These are phyloP conservation scores for Leuciscus idus DNA, from an alignment of 2,113 vertebrate genomes.

Conservation along the genomic window DNA sequence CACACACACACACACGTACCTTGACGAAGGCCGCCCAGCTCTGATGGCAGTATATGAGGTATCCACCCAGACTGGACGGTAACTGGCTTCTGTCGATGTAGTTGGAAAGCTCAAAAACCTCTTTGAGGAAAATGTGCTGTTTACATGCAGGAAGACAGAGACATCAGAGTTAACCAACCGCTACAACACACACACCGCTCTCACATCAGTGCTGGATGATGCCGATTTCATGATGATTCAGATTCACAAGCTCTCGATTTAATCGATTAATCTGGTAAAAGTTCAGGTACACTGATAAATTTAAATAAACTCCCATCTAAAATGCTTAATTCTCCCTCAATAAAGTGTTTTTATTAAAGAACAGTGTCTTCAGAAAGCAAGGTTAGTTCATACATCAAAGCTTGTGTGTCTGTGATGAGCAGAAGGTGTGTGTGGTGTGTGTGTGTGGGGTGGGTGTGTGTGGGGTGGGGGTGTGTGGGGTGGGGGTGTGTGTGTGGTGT, in stretches of 20 bases:
- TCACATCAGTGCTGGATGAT: background rate
- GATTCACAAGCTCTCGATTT: background rate
- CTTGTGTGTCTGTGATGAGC: too few relatives aligned
- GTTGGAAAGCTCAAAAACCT: conserved; percentile 73
- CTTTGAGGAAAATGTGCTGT: conserved; percentile 76
- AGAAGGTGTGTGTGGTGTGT: too few relatives aligned
- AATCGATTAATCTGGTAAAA: too few relatives aligned
- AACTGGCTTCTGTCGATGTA: conserved; percentile 78
- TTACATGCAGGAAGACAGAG: background rate
- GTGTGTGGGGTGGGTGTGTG: too few relatives aligned
- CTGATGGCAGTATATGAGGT: conserved; percentile 72
- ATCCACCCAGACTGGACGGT: conserved; percentile 68
- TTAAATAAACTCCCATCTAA: too few relatives aligned
- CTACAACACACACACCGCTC: background rate
- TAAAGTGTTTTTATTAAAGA: too few relatives aligned
- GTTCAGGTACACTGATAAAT: too few relatives aligned
- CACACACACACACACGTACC: conserved; percentile 52
- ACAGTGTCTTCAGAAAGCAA: too few relatives aligned
- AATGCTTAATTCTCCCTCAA: too few relatives aligned
- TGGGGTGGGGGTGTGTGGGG: too few relatives aligned
- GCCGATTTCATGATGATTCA: background rate
- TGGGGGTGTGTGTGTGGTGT: too few relatives aligned
- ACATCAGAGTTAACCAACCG: background rate
- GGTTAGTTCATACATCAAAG: too few relatives aligned
- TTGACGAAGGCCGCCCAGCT: conserved; percentile 77